A percentile compares a stretch with the other conserved stretches of the same genome.
Conservation (phyloP, 2,113 vertebrate genomes). For the Poicephalus gulielmi region DNA sequence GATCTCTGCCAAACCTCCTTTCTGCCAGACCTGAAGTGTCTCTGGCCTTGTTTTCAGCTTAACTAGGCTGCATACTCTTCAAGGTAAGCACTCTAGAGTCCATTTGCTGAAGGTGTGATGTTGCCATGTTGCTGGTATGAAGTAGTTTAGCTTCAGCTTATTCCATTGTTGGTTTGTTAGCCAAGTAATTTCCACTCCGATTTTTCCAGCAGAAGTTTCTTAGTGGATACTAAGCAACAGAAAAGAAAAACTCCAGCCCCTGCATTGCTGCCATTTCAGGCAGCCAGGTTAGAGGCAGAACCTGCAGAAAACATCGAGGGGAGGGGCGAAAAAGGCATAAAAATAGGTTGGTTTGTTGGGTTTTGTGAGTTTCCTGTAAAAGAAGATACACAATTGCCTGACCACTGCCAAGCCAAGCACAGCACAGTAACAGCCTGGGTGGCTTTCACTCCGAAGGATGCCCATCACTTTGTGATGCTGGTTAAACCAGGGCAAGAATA, state of each 20-base stretch:
- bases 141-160: not conserved
- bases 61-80: not conserved
- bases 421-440: not conserved
- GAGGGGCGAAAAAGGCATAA: rapidly evolving
- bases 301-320: not conserved
- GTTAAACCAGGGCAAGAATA: not conserved
- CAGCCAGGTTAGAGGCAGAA: not conserved
- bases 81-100: not conserved
- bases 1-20: not conserved
- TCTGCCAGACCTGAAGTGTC: not conserved
- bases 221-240: not conserved
- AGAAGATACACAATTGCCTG: not conserved
- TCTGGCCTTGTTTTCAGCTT: not conserved
- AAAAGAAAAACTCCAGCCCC: not conserved
- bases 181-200: not conserved
- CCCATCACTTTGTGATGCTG: not conserved
- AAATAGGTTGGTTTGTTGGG: not conserved
- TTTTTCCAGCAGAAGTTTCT: not conserved
- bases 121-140: not conserved
- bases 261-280: not conserved
- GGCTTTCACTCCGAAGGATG: not conserved
- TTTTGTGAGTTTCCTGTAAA: not conserved
- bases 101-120: not conserved
- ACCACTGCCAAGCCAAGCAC: not conserved
- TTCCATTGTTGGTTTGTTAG: not conserved